These are phyloP conservation scores for Echinometra lucunter DNA, from an alignment of 53 echinoderm and acorn worm genomes.

Conservation along the genomic window DNA sequence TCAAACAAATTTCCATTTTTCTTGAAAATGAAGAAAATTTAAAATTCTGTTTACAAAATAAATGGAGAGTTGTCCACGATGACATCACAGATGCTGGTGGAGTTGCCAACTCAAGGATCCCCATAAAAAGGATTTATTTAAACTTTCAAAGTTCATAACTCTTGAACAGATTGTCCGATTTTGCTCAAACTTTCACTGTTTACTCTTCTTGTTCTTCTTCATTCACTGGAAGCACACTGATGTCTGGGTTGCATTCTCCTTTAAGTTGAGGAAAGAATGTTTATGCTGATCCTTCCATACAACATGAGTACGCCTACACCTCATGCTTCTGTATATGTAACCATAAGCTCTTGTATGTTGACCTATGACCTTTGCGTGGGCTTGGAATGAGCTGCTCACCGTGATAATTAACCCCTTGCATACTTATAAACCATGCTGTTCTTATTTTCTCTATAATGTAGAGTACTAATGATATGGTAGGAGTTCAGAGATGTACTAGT, in stretches of 20 bases:
- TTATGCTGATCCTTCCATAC: slow-evolving; percentile 4
- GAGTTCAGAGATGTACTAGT: not conserved
- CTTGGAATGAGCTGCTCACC: slow-evolving; percentile 46
- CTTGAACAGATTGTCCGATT: no score
- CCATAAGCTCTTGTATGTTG: slow-evolving; percentile 21
- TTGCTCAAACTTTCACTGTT: no score
- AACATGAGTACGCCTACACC: slow-evolving; percentile 21
- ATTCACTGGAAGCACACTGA: not conserved
- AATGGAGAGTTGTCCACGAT: no score
- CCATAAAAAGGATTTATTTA: no score
- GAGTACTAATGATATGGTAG: not conserved
- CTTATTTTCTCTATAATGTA: not conserved
- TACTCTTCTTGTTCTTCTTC: not conserved
- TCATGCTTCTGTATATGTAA: slow-evolving; percentile 8
- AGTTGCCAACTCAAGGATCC: no score
- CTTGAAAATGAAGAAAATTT: no score
- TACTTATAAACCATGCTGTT: not conserved
- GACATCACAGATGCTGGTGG: no score
- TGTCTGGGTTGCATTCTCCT: no score
- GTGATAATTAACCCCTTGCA: slow-evolving; percentile 12
- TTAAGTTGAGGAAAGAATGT: slow-evolving; percentile 34
- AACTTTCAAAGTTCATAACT: no score
- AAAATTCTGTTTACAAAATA: no score
- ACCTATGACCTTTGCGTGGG: slow-evolving; percentile 53
- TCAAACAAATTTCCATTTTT: no score